A percentile compares a stretch with the other conserved stretches of the same genome.
Conservation (phyloP, 2,888 invertebrate species). For the Clusia tigrina region DNA sequence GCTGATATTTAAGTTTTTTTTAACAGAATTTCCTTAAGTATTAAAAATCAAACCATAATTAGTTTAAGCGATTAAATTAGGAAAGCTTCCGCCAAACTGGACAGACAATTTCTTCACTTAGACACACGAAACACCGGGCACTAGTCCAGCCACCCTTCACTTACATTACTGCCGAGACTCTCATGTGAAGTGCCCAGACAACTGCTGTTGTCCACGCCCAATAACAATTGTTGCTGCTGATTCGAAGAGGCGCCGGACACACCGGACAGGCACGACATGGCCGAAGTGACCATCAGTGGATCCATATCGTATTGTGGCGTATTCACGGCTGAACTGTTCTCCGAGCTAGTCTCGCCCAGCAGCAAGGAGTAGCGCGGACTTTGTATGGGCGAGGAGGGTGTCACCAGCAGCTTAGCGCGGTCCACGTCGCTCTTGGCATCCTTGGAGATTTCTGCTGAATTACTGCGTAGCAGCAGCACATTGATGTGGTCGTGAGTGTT, state of each 20-base stretch:
- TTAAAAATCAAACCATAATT: too few species aligned
- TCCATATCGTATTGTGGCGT: slow-evolving; percentile 64
- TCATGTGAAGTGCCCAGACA: slow-evolving; percentile 57
- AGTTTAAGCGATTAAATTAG: too few species aligned
- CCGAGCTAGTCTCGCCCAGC: slow-evolving; percentile 64
- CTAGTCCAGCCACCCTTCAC: slow-evolving; percentile 23
- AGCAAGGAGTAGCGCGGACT: slow-evolving; percentile 64
- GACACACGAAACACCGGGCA: too few species aligned
- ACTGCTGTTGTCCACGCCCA: slow-evolving; percentile 50
- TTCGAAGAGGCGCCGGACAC: slow-evolving; percentile 46
- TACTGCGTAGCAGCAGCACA: slow-evolving; percentile 42
- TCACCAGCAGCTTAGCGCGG: slow-evolving; percentile 56
- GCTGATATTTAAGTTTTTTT: neutral
- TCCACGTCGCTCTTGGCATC: slow-evolving; percentile 45
- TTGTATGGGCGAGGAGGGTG: slow-evolving; percentile 62
- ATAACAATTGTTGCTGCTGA: slow-evolving; percentile 50
- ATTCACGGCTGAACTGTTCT: slow-evolving; percentile 63
- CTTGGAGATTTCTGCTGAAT: slow-evolving; percentile 48
- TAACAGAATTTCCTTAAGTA: neutral
- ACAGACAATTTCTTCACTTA: too few species aligned
- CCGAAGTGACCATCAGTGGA: slow-evolving; percentile 54
- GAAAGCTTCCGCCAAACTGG: too few species aligned
- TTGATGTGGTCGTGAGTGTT: slow-evolving; percentile 39
- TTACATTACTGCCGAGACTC: slow-evolving; percentile 57
- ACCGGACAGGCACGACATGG: slow-evolving; percentile 52